Conservation (phyloP, 1,140 invertebrate genomes). For the Prorops nasuta region DNA sequence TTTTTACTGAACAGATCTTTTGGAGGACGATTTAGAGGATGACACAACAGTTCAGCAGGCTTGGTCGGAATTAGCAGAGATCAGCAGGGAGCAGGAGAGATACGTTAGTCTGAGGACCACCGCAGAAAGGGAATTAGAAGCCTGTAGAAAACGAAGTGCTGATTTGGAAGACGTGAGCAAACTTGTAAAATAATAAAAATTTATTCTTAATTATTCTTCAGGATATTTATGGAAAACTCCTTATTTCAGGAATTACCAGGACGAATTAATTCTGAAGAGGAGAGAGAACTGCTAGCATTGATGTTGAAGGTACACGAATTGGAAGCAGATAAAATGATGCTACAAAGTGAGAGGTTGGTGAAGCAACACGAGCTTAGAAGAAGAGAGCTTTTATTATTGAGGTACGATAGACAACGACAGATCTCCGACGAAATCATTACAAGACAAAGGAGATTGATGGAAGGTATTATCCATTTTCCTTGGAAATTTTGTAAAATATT, state of each 20-base stretch:
- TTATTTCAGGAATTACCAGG: constrained; percentile 73
- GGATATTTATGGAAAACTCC: background rate
- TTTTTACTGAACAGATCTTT: background rate
- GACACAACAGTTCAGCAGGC: constrained; percentile 78
- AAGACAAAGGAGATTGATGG: constrained; percentile 80
- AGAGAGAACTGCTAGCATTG: constrained; percentile 79
- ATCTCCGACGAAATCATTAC: constrained; percentile 91
- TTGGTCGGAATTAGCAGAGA: constrained; percentile 78
- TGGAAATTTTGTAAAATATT: constrained; percentile 9
- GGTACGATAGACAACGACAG: constrained; percentile 80
- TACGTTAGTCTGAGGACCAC: constrained; percentile 72
- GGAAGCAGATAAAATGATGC: constrained; percentile 87
- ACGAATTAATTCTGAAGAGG: constrained; percentile 79
- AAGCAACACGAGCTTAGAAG: constrained; percentile 82
- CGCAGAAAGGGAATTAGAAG: constrained; percentile 77
- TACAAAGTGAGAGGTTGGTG: constrained; percentile 81
- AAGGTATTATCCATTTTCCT: too few species aligned
- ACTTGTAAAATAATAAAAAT: background rate
- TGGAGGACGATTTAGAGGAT: constrained; percentile 59
- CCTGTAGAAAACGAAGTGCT: constrained; percentile 71
- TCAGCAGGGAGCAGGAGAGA: constrained; percentile 81
- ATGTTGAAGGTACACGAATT: constrained; percentile 87
- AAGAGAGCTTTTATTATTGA: constrained; percentile 76
- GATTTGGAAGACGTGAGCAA: constrained; percentile 75
- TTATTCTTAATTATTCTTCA: background rate